phyloP scores from a whole-genome alignment of 2,888 invertebrate genomes.

The Rutpela maculata region DNA sequence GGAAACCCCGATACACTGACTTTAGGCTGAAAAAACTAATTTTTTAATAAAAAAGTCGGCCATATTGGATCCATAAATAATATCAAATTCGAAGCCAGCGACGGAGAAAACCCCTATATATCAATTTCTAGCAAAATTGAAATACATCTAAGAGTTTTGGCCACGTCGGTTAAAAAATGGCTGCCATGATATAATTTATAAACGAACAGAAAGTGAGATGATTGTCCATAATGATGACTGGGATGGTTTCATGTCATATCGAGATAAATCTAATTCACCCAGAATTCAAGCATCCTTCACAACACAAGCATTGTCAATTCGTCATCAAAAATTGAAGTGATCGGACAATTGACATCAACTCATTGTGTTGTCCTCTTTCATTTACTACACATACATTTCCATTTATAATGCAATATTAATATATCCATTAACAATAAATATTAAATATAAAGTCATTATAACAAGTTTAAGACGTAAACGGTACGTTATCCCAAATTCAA shows the following conservation, averaged over 20 bases:
- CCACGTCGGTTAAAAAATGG: too few relatives aligned
- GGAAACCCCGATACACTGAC: too few relatives aligned
- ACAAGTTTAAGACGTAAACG: slow-evolving; percentile 7
- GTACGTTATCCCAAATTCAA: slow-evolving; percentile 15
- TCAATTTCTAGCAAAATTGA: too few relatives aligned
- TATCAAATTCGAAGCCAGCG: too few relatives aligned
- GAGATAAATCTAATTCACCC: neutral
- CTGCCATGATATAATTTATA: too few relatives aligned
- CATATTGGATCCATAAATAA: too few relatives aligned
- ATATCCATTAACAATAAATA: neutral
- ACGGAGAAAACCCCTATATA: too few relatives aligned
- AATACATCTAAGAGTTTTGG: too few relatives aligned
- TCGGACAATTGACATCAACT: neutral
- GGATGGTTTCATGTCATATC: neutral
- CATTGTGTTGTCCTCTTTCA: neutral
- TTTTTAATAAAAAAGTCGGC: too few relatives aligned
- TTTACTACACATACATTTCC: neutral
- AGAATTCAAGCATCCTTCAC: neutral
- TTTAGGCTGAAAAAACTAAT: too few relatives aligned
- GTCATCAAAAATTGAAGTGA: neutral
- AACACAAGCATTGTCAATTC: neutral
- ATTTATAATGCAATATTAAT: neutral
- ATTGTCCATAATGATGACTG: neutral
- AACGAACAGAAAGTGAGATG: neutral
- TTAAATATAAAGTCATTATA: neutral